Percentiles rank a stretch among this genome's conserved stretches.
Conservation (phyloP, 2,888 invertebrate species). For the Drosophila yooni region DNA sequence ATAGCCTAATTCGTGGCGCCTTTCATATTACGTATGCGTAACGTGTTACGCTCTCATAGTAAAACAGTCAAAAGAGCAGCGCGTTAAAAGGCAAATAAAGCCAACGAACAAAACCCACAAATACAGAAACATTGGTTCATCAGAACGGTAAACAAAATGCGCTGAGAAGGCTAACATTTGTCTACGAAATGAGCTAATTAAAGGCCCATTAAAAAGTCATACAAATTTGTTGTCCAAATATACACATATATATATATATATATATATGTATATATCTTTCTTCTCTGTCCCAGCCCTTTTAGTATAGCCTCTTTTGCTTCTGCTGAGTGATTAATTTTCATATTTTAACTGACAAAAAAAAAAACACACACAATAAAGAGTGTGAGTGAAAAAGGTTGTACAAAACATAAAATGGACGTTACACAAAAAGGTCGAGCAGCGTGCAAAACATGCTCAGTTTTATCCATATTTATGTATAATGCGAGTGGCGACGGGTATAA, state of each 20-base stretch:
- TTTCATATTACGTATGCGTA: conserved; percentile 68
- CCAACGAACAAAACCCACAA: conserved; percentile 29
- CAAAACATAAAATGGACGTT: conserved; percentile 38
- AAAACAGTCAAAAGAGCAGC: conserved; percentile 48
- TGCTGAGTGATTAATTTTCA: conserved; percentile 75
- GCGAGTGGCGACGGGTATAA: conserved; percentile 64
- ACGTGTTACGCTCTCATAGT: conserved; percentile 60
- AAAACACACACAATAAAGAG: conserved; percentile 2
- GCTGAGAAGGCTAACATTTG: conserved; percentile 49
- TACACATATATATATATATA: not conserved
- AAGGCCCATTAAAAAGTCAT: conserved; percentile 66
- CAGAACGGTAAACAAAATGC: conserved; percentile 56
- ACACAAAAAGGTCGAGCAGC: conserved; percentile 59
- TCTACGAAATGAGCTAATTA: conserved; percentile 73
- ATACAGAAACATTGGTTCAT: conserved; percentile 24
- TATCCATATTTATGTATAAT: conserved; percentile 73
- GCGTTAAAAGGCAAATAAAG: conserved; percentile 62
- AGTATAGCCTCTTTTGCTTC: conserved; percentile 8
- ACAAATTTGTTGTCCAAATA: conserved; percentile 52
- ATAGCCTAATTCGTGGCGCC: conserved; percentile 65
- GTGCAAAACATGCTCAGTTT: conserved; percentile 54
- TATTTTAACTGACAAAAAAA: conserved; percentile 59
- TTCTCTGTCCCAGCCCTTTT: conserved; percentile 1
- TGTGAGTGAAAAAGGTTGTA: not conserved
- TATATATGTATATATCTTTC: not conserved